phyloP scores from a whole-genome alignment of 2,113 vertebrate species.

The Nothocercus julius region DNA sequence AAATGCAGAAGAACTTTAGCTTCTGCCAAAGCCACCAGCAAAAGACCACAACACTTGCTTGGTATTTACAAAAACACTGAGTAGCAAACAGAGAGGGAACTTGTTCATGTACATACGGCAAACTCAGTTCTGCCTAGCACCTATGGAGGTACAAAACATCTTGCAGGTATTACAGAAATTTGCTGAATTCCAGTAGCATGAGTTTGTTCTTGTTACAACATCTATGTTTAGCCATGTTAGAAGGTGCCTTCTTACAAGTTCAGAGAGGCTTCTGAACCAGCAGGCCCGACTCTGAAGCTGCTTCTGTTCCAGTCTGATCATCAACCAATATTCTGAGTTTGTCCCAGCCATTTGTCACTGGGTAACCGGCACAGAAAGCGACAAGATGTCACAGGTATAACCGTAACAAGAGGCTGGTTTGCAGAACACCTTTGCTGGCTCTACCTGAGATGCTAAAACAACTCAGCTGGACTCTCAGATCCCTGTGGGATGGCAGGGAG shows the following conservation, averaged over 20 bases:
- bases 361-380: not conserved
- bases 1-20: not conserved
- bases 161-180: not conserved
- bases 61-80: not conserved
- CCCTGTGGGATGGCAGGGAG: not conserved
- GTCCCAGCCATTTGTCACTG: not conserved
- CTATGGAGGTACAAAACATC: not conserved
- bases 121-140: fast-evolving
- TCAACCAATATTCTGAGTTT: not conserved
- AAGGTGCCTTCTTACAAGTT: not conserved
- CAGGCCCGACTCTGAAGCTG: not conserved
- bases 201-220: not conserved
- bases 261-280: not conserved
- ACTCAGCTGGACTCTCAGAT: not conserved
- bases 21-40: not conserved
- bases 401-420: not conserved
- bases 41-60: not conserved
- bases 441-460: not conserved
- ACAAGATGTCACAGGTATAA: not conserved
- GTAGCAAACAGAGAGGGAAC: not conserved
- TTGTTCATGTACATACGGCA: fast-evolving
- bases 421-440: not conserved
- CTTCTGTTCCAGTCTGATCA: not conserved
- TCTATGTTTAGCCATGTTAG: not conserved
- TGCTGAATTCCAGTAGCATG: not conserved